Evolutionary conservation across 1,140 invertebrate species (phyloP).

Genomic region (Drosophila insularis): DNA sequence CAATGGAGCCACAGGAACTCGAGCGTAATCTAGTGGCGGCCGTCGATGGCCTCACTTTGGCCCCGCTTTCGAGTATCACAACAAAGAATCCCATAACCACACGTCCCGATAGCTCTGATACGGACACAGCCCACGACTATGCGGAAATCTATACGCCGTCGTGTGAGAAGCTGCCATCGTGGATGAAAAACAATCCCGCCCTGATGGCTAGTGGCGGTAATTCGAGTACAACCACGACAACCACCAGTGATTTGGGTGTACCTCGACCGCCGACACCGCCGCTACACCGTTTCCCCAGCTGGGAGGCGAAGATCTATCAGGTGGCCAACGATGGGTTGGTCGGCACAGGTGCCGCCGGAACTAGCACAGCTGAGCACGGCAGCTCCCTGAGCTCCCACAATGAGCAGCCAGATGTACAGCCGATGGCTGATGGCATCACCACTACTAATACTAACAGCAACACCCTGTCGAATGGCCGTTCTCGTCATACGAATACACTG

Average conservation of each 20-base stretch:
- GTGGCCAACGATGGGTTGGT: constrained; percentile 91
- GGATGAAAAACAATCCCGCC: constrained; percentile 83
- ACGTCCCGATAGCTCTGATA: constrained; percentile 85
- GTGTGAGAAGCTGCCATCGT: constrained; percentile 86
- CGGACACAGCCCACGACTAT: constrained; percentile 93
- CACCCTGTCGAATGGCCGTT: constrained; percentile 47
- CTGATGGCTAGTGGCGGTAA: constrained; percentile 83
- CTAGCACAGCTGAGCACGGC: constrained; percentile 33
- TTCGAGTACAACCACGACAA: constrained; percentile 83
- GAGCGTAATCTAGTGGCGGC: constrained; percentile 84
- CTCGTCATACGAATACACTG: constrained; percentile 32
- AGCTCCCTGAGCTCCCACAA: constrained; percentile 13
- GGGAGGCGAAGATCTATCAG: constrained; percentile 97
- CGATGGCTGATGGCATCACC: constrained; percentile 27
- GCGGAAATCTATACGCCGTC: constrained; percentile 97
- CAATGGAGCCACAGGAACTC: constrained; percentile 83
- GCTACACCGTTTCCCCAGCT: constrained; percentile 93
- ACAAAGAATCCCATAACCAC: constrained; percentile 77
- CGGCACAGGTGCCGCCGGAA: constrained; percentile 48
- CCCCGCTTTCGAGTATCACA: constrained; percentile 83
- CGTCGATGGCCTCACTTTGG: constrained; percentile 84
- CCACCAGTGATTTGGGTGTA: constrained; percentile 82
- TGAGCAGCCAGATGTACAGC: constrained; percentile 62
- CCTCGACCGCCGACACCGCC: constrained; percentile 93
- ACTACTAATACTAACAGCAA: constrained; percentile 9